phyloP scores from a whole-genome alignment of 2,888 invertebrate species.

The Brenthis ino region DNA sequence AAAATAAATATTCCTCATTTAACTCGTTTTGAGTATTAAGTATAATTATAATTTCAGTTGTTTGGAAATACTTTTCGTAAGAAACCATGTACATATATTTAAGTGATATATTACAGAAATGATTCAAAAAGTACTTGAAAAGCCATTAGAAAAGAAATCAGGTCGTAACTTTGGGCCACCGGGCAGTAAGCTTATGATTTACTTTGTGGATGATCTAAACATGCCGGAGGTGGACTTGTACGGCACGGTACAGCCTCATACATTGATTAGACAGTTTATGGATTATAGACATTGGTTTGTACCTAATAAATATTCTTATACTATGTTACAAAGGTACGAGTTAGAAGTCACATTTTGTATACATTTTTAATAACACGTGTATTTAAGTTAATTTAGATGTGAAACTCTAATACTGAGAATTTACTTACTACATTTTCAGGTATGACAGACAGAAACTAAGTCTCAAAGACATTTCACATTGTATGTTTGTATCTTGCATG shows the following conservation, averaged over 20 bases:
- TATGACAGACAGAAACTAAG: constrained; percentile 94
- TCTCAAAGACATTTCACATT: constrained; percentile 95
- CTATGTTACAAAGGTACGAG: too few relatives aligned
- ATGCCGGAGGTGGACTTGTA: constrained; percentile 98
- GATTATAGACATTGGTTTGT: constrained; percentile 95
- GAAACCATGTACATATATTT: neutral
- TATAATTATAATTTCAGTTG: too few relatives aligned
- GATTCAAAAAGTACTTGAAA: constrained; percentile 93
- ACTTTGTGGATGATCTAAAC: constrained; percentile 97
- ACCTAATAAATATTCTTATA: too few relatives aligned
- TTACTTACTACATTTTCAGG: constrained; percentile 56
- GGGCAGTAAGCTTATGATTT: constrained; percentile 95
- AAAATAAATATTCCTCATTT: too few relatives aligned
- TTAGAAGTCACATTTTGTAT: too few relatives aligned
- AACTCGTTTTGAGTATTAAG: too few relatives aligned
- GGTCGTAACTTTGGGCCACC: constrained; percentile 96
- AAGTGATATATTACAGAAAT: constrained; percentile 80
- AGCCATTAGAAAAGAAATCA: constrained; percentile 96
- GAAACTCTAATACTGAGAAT: too few relatives aligned
- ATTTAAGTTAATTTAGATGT: too few relatives aligned
- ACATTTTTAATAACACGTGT: too few relatives aligned
- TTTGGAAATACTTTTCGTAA: constrained; percentile 1
- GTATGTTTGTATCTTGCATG: constrained; percentile 97
- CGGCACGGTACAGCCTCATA: constrained; percentile 97
- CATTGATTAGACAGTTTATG: constrained; percentile 94